Conservation (phyloP, 1,140 invertebrate species). For the Hestina assimilis region DNA sequence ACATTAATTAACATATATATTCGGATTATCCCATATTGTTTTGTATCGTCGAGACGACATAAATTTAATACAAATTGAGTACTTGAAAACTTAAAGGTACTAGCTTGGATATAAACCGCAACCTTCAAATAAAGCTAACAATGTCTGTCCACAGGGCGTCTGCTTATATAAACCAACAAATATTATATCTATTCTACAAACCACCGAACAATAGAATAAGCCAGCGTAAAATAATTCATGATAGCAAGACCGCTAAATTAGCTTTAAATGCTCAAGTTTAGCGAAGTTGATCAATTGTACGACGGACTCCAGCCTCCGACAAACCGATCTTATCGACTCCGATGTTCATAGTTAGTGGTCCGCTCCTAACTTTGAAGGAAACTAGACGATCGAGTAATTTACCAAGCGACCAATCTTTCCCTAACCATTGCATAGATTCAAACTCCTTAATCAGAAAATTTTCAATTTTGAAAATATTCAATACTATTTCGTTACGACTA, state of each 20-base stretch:
- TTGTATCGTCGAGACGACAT: no score
- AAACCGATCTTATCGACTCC: slow-evolving; percentile 18
- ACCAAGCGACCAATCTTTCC: slow-evolving; percentile 20
- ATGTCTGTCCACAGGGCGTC: background rate
- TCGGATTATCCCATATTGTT: no score
- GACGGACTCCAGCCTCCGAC: slow-evolving; percentile 9
- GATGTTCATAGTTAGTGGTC: slow-evolving; percentile 18
- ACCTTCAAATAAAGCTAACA: background rate
- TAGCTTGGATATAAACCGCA: background rate
- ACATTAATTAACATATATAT: no score
- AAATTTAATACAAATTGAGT: no score
- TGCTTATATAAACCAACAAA: no score
- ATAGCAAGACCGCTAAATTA: slow-evolving; percentile 16
- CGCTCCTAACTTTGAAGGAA: slow-evolving; percentile 7
- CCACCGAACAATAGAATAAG: background rate
- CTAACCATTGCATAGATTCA: background rate
- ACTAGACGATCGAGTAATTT: slow-evolving; percentile 19
- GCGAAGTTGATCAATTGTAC: slow-evolving; percentile 18
- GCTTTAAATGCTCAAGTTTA: slow-evolving; percentile 14
- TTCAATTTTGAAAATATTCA: background rate
- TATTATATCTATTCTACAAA: no score
- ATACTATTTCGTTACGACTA: no score
- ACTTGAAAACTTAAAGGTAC: background rate
- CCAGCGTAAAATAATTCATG: slow-evolving; percentile 10
- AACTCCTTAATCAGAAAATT: slow-evolving; percentile 4